These are phyloP conservation scores for Oscheius sp. DNA, from an alignment of 2,888 invertebrate species.

Conservation along the genomic window DNA sequence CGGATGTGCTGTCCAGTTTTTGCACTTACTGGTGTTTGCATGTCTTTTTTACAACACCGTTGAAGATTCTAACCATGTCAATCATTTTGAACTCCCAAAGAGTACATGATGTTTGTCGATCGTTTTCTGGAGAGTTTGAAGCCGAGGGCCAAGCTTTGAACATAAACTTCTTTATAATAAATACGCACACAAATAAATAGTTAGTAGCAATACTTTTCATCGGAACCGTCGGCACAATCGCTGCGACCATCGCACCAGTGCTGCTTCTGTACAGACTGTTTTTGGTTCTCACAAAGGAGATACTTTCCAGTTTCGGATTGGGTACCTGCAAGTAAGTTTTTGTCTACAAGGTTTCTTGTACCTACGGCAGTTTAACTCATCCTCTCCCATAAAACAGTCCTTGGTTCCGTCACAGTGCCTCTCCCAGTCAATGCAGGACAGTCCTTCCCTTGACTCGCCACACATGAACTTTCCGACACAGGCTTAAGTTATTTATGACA, in stretches of 20 bases:
- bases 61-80: constrained; percentile 9
- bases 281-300: constrained; percentile 72
- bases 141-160: constrained; percentile 18
- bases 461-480: constrained; percentile 71
- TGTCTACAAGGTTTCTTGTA: background rate
- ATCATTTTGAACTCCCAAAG: constrained; percentile 3
- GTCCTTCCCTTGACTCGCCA: constrained; percentile 56
- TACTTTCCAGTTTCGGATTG: constrained; percentile 52
- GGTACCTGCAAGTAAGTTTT: background rate
- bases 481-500: constrained; percentile 46
- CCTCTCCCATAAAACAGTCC: constrained; percentile 70
- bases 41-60: background rate
- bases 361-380: constrained; percentile 70
- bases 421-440: constrained; percentile 64
- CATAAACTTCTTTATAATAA: constrained; percentile 14
- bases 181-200: background rate
- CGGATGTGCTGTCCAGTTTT: background rate
- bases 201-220: constrained; percentile 69
- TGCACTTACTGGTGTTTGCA: constrained; percentile 12
- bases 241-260: constrained; percentile 71
- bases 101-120: constrained; percentile 17
- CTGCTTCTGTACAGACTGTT: constrained; percentile 66
- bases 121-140: constrained; percentile 11
- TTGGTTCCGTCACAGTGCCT: constrained; percentile 66
- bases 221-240: constrained; percentile 69